phyloP scores from a whole-genome alignment of 2,888 invertebrate species.

The Oscheius myriophilus region DNA sequence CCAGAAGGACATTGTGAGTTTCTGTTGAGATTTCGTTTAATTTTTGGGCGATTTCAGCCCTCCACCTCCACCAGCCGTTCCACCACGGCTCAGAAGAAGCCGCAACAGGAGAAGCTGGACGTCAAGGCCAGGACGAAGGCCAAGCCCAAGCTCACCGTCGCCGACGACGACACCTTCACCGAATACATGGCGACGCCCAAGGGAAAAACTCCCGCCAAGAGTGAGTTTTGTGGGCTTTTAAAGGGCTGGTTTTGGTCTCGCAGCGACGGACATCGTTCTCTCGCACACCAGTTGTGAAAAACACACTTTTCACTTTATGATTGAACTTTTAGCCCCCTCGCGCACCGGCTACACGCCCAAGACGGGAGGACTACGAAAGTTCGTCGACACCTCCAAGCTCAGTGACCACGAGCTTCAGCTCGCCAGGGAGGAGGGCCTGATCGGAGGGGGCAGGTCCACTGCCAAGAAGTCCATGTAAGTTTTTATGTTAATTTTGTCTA shows the following conservation, averaged over 20 bases:
- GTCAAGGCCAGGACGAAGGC: slow-evolving; percentile 1
- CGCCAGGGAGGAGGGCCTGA: slow-evolving; percentile 40
- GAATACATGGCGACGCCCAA: not conserved
- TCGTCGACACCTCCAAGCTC: slow-evolving; percentile 42
- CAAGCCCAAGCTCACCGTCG: not conserved
- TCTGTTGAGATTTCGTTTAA: no score
- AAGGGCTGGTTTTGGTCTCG: no score
- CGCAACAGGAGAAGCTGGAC: not conserved
- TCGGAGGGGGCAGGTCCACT: slow-evolving; percentile 6
- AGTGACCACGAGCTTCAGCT: slow-evolving; percentile 38
- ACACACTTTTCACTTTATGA: no score
- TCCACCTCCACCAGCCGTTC: no score
- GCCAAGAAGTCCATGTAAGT: slow-evolving; percentile 1
- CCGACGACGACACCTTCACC: not conserved
- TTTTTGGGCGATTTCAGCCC: no score
- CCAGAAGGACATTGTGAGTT: slow-evolving; percentile 1
- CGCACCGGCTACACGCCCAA: slow-evolving; percentile 36
- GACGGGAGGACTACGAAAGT: slow-evolving; percentile 23
- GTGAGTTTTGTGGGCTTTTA: no score
- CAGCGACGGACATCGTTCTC: no score
- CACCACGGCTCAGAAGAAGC: no score
- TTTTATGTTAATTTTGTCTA: not conserved
- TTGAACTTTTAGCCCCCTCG: not conserved
- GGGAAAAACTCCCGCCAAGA: not conserved
- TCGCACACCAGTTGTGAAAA: no score